Evolutionary conservation across 2,888 invertebrate species (phyloP).

Genomic region (Diarsia dahlii): DNA sequence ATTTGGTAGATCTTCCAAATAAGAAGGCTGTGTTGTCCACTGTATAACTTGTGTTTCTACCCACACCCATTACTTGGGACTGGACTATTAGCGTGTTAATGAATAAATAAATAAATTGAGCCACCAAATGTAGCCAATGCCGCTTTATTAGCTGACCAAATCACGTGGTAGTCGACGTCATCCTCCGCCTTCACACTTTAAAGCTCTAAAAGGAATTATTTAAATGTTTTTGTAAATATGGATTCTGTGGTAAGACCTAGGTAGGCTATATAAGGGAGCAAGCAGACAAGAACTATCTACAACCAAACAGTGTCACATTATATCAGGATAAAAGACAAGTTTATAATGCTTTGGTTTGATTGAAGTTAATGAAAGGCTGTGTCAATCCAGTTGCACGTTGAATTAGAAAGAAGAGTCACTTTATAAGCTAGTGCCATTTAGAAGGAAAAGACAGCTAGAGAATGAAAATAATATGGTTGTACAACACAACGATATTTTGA

Average conservation of each 20-base stretch:
- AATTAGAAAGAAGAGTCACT: neutral
- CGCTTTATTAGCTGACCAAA: neutral
- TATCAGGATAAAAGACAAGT: neutral
- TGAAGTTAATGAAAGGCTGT: neutral
- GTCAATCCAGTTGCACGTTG: neutral
- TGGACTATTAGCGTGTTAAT: too few species aligned
- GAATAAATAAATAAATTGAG: too few species aligned
- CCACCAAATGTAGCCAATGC: neutral
- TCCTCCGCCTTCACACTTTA: neutral
- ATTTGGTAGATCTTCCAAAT: too few species aligned
- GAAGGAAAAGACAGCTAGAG: neutral
- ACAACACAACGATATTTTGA: neutral
- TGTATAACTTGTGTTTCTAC: too few species aligned
- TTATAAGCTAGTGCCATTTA: neutral
- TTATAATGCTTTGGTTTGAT: neutral
- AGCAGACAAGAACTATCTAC: neutral
- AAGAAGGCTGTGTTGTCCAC: too few species aligned
- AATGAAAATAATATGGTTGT: neutral
- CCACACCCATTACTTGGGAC: too few species aligned
- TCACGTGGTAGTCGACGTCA: neutral
- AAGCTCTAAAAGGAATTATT: neutral
- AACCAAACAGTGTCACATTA: neutral
- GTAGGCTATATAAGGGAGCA: neutral
- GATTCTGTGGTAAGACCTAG: neutral
- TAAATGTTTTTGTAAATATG: neutral